phyloP scores from a whole-genome alignment of 2,888 invertebrate species.

The Escarpia spicata region DNA sequence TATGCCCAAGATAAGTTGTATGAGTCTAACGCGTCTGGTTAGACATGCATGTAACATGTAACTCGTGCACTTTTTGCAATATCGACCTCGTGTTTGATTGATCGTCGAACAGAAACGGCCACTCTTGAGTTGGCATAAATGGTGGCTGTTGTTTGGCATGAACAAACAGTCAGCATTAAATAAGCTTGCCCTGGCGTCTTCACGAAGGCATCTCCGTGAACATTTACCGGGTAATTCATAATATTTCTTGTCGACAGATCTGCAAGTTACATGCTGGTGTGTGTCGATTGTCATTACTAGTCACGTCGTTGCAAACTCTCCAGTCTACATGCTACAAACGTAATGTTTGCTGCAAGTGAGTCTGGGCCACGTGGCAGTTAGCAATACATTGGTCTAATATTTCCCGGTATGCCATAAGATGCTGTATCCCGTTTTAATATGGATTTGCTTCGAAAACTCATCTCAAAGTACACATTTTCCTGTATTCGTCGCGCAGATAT shows the following conservation, averaged over 20 bases:
- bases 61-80: background rate
- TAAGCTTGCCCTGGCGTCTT: background rate
- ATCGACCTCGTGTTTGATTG: background rate
- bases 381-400: background rate
- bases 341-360: background rate
- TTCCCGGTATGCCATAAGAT: background rate
- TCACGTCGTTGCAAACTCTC: background rate
- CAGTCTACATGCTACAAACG: background rate
- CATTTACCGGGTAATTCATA: background rate
- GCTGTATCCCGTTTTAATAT: background rate
- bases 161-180: background rate
- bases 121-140: background rate
- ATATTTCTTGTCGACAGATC: background rate
- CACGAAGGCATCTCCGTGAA: background rate
- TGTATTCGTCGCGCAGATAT: no score
- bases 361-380: background rate
- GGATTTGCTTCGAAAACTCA: no score
- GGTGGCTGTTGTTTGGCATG: background rate
- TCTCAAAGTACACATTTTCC: no score
- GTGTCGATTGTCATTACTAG: background rate
- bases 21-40: background rate
- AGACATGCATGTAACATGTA: background rate
- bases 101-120: background rate
- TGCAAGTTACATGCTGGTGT: background rate
- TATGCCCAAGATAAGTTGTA: background rate